phyloP scores from a whole-genome alignment of 2,113 vertebrate species.

The Ginglymostoma cirratum region DNA sequence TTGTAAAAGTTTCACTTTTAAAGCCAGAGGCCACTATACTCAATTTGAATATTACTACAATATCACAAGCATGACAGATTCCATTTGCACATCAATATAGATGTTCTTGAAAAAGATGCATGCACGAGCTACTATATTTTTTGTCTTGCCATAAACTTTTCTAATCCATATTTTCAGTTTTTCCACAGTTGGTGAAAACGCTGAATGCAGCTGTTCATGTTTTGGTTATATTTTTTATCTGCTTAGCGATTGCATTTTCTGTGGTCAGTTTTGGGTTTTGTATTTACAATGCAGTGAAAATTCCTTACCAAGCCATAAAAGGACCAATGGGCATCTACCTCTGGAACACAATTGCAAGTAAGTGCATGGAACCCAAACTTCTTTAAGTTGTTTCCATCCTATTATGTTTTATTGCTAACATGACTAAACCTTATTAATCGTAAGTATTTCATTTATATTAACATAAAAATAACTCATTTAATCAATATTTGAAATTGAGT shows the following conservation, averaged over 20 bases:
- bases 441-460: not conserved
- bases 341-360: constrained; percentile 87
- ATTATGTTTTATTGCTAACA: not conserved
- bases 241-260: constrained; percentile 70
- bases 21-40: not conserved
- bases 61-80: not conserved
- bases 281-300: constrained; percentile 80
- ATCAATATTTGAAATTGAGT: not conserved
- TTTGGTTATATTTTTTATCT: constrained; percentile 78
- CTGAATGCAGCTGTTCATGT: constrained; percentile 77
- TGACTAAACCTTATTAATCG: not conserved
- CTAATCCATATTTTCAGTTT: constrained; percentile 62
- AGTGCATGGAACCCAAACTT: constrained; percentile 21
- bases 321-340: constrained; percentile 84
- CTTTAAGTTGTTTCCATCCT: not conserved
- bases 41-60: not conserved
- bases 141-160: not conserved
- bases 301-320: constrained; percentile 86
- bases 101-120: not conserved
- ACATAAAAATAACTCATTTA: constrained; percentile 9
- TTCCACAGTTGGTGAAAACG: constrained; percentile 78
- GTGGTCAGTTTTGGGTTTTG: constrained; percentile 85
- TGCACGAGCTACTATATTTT: not conserved
- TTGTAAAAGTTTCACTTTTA: not conserved
- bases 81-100: not conserved